phyloP scores from a whole-genome alignment of 2,797 vertebrate species.

The Ciconia nigra region DNA sequence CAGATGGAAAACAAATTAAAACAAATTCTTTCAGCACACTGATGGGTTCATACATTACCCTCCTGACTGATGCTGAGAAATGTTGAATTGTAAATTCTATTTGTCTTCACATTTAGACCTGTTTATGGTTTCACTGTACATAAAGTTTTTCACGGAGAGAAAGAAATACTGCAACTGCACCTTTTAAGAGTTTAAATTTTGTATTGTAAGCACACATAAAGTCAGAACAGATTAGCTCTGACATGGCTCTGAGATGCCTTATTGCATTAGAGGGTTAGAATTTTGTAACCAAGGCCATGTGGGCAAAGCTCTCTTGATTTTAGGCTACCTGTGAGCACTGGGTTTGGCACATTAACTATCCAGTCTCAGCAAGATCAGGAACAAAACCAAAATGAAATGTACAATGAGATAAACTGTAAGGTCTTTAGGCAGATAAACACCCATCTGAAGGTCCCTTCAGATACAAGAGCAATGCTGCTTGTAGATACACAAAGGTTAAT shows the following conservation, averaged over 20 bases:
- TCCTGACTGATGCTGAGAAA: neutral
- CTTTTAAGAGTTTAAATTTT: neutral
- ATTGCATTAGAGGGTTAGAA: neutral
- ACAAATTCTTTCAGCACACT: neutral
- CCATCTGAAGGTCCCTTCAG: neutral
- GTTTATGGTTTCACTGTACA: neutral
- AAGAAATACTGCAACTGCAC: neutral
- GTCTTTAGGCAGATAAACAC: neutral
- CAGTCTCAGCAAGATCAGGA: neutral
- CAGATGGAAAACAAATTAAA: neutral
- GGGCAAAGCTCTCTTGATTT: neutral
- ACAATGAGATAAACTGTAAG: neutral
- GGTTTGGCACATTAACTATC: neutral
- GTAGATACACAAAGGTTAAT: neutral
- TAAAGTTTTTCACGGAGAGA: neutral
- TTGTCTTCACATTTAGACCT: neutral
- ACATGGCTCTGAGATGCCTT: neutral
- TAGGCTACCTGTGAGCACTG: neutral
- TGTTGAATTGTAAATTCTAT: neutral
- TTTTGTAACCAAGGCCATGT: neutral
- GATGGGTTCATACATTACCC: neutral
- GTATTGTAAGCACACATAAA: neutral
- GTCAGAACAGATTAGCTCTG: neutral
- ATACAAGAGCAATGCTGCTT: neutral
- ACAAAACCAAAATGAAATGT: neutral